Conservation (phyloP, 2,797 vertebrate genomes). For the Clamator glandarius region DNA sequence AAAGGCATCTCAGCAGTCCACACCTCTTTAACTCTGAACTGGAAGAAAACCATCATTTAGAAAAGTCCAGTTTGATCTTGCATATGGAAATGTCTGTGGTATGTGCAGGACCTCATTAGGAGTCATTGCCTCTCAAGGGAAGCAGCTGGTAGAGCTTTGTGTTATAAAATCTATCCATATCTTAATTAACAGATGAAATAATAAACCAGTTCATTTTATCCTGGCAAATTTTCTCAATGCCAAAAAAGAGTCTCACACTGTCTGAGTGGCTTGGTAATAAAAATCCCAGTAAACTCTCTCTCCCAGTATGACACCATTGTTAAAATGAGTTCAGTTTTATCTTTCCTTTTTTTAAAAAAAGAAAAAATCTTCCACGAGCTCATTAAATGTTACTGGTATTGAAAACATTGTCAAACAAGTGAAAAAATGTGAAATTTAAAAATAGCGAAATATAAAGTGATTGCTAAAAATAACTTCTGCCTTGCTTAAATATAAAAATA, state of each 20-base stretch:
- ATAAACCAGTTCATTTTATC: constrained; percentile 9
- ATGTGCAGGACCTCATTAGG: background rate
- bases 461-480: background rate
- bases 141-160: background rate
- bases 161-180: background rate
- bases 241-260: background rate
- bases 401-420: background rate
- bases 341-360: background rate
- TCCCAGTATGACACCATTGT: background rate
- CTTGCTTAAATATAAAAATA: background rate
- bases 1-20: background rate
- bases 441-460: background rate
- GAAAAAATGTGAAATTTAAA: background rate
- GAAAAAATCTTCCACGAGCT: background rate
- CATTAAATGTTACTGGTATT: background rate
- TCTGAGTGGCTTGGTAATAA: background rate
- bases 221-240: background rate
- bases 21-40: background rate
- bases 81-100: background rate
- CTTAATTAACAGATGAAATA: constrained; percentile 29
- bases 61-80: background rate
- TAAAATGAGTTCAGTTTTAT: background rate
- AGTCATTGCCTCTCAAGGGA: background rate
- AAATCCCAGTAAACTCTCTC: background rate
- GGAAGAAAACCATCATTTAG: background rate